Base-by-base conservation (phyloP, 2,797 vertebrate species). In the Nothura maculosa region DNA sequence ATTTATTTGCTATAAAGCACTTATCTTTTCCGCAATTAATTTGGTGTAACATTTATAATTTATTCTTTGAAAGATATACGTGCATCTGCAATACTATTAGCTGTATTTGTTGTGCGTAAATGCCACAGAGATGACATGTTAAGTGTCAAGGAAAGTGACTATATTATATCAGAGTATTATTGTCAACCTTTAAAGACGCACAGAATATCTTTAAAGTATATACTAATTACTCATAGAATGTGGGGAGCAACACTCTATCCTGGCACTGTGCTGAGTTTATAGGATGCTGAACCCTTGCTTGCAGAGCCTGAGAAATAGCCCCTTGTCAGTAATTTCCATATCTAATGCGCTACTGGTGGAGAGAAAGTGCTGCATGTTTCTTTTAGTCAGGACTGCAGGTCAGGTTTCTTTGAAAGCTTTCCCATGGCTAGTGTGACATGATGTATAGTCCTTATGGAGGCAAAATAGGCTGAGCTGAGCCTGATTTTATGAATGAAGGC, bases 31-130 rank as follows among this genome's bases (percentile, higher is more conserved):
- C 63, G 19, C 63, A 27, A 75, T 83, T 93, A 75, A 76, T 91
- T 95, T 85, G 75, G 24, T 87, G 11, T 85, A 73, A 60, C 66
- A 79, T 17, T 58, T 87, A n/a, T 14, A 83, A 81, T 91, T 94
- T 96, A 58, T 89, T 89, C 74, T 78, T 73, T 28, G 87, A 84
- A n/a, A n/a, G 63, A 94, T 81, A 82, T 93, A 81, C 34, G n/a
- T 68, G 38, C 34, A 63, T 91, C 68, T 79, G n/a, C 47, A 55
- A 42, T 81, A 50, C 55, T 38, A 50, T 87, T 89, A 93, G 25
- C 63, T 92, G 17, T 83, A 22, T 89, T 87, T 89, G 38, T 87
- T 72, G n/a, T 85, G 69, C 42, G 90, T 91, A 89, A 91, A 76
- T 66, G 76, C 52, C 61, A 60, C 4, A 76, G 42, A 81, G 52